These are phyloP conservation scores for Bucorvus abyssinicus DNA, from an alignment of 2,797 vertebrate genomes.

Conservation along the genomic window DNA sequence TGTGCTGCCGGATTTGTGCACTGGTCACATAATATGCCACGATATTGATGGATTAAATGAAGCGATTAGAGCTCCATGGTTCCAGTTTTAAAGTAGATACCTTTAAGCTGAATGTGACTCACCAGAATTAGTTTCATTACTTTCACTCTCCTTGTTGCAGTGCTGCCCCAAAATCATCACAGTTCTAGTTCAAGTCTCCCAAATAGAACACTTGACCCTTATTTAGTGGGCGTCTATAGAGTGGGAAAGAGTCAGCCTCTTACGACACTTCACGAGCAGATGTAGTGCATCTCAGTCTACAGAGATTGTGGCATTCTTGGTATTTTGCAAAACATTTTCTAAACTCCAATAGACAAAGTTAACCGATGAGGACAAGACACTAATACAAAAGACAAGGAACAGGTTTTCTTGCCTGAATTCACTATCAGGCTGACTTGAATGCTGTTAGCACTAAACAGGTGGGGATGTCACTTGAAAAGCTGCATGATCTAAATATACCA, in stretches of 20 bases:
- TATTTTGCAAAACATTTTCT: constrained; percentile 2
- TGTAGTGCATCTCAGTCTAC: not conserved
- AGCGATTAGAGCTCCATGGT: not conserved
- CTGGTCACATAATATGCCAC: not conserved
- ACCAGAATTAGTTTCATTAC: not conserved
- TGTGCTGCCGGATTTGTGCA: not conserved
- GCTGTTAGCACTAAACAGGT: not conserved
- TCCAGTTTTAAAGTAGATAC: not conserved
- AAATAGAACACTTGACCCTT: not conserved
- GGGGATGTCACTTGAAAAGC: not conserved
- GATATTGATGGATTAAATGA: not conserved
- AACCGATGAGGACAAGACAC: not conserved
- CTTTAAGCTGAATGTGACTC: not conserved
- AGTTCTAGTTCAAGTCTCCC: not conserved
- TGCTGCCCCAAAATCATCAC: not conserved
- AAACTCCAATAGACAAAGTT: not conserved
- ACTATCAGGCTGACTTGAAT: not conserved
- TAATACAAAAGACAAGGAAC: not conserved
- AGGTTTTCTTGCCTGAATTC: not conserved
- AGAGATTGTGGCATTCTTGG: not conserved
- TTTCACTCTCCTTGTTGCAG: not conserved
- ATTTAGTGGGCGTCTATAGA: not conserved
- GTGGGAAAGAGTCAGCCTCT: not conserved
- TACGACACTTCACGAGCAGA: not conserved
- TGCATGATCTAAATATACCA: constrained; percentile 12